phyloP scores from a whole-genome alignment of 2,113 vertebrate species.

The Micronycteris hirsuta region DNA sequence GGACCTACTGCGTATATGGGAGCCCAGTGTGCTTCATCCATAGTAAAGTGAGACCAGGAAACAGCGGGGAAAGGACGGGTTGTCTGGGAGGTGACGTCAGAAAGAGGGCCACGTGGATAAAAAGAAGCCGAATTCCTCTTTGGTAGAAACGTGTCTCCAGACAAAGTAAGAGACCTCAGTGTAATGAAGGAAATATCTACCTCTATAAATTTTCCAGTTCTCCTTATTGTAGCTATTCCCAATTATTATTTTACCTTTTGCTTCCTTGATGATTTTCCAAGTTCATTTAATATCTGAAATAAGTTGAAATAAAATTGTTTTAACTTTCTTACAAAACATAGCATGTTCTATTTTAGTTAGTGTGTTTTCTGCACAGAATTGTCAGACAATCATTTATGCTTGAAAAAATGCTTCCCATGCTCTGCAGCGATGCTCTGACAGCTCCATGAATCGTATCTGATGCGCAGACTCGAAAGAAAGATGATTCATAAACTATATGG shows the following conservation, averaged over 20 bases:
- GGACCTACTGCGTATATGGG: neutral
- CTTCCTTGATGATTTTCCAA: neutral
- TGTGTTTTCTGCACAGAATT: neutral
- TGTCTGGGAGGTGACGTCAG: neutral
- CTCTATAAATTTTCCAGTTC: neutral
- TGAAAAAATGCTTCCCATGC: neutral
- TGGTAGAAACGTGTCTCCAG: neutral
- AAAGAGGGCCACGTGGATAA: neutral
- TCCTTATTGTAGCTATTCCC: neutral
- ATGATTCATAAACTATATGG: neutral
- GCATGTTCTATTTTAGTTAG: neutral
- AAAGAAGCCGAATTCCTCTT: neutral
- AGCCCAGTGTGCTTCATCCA: neutral
- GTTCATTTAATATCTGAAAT: neutral
- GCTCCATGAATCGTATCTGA: neutral
- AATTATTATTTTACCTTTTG: neutral
- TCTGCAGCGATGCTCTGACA: neutral
- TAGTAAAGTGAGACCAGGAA: neutral
- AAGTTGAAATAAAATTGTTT: neutral
- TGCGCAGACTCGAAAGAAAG: neutral
- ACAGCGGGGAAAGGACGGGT: neutral
- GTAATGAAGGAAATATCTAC: neutral
- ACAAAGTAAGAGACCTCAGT: neutral
- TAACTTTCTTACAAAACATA: neutral
- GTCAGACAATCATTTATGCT: neutral